Evolutionary conservation across 2,113 vertebrate genomes (phyloP).

Genomic region (Xenopus laevis): DNA sequence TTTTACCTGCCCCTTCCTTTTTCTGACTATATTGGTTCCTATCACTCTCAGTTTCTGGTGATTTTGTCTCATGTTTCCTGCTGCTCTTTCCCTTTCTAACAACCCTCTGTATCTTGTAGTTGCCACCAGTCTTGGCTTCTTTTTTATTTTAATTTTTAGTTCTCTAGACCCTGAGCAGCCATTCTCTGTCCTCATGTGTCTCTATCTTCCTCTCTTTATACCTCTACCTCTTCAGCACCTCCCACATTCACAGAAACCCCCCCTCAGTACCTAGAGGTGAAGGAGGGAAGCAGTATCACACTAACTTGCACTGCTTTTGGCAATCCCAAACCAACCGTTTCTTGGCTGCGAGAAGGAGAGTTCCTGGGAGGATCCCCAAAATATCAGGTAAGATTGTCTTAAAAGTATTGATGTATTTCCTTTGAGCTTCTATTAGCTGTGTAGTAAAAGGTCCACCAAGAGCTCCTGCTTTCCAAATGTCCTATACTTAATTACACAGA

Average conservation of each 20-base stretch:
- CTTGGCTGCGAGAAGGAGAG: conserved; percentile 89
- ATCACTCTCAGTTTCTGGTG: neutral
- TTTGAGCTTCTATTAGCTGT: no score
- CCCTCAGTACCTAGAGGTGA: conserved; percentile 93
- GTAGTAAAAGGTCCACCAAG: no score
- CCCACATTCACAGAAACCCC: conserved; percentile 94
- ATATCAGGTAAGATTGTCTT: conserved; percentile 76
- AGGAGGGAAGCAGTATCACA: conserved; percentile 87
- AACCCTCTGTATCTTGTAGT: neutral
- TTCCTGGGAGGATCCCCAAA: conserved; percentile 79
- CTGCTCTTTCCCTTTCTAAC: neutral
- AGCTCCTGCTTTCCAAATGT: no score
- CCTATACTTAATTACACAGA: no score
- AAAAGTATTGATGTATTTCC: no score
- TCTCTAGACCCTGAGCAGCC: neutral
- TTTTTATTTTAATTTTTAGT: neutral
- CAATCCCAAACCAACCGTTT: conserved; percentile 94
- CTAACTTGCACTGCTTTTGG: conserved; percentile 92
- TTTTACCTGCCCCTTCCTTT: neutral
- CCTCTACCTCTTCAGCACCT: conserved; percentile 72
- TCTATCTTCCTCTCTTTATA: neutral
- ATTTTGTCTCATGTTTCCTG: neutral
- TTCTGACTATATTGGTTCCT: no score
- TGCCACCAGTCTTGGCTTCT: no score
- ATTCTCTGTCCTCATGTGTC: neutral